Conservation (phyloP, 2,888 invertebrate species). For the Tinea semifulvella region DNA sequence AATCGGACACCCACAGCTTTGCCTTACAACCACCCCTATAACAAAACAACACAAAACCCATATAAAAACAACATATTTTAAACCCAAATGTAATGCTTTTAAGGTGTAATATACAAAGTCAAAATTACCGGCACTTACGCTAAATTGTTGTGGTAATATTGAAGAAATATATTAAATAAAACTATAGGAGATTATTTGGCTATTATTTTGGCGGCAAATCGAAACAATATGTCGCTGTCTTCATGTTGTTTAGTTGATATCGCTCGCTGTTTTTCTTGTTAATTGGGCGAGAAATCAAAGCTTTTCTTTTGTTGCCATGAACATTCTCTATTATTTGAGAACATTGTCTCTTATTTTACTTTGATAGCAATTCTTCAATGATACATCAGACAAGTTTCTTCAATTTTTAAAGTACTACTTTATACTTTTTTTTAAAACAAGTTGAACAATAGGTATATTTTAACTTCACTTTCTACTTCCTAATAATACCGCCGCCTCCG, state of each 20-base stretch:
- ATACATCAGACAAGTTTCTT: no score
- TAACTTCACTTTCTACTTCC: no score
- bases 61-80: background rate
- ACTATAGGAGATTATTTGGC: conserved; percentile 19
- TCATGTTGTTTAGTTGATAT: conserved; percentile 37
- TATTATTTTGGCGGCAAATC: conserved; percentile 35
- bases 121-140: background rate
- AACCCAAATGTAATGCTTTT: background rate
- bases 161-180: conserved; percentile 15
- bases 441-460: no score
- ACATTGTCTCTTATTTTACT: no score
- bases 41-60: background rate
- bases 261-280: conserved; percentile 53
- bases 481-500: no score
- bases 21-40: conserved; percentile 10
- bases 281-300: conserved; percentile 58
- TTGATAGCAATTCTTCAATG: no score
- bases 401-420: no score
- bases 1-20: conserved; percentile 33
- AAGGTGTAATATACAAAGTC: background rate
- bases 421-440: no score
- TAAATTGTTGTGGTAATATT: background rate
- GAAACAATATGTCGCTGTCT: conserved; percentile 50
- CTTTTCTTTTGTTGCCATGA: conserved; percentile 18
- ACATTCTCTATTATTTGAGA: conserved; percentile 14